A percentile compares a stretch with the other conserved stretches of the same genome.
Conservation (phyloP, 2,888 invertebrate genomes). For the Omphaloscelis lunosa region DNA sequence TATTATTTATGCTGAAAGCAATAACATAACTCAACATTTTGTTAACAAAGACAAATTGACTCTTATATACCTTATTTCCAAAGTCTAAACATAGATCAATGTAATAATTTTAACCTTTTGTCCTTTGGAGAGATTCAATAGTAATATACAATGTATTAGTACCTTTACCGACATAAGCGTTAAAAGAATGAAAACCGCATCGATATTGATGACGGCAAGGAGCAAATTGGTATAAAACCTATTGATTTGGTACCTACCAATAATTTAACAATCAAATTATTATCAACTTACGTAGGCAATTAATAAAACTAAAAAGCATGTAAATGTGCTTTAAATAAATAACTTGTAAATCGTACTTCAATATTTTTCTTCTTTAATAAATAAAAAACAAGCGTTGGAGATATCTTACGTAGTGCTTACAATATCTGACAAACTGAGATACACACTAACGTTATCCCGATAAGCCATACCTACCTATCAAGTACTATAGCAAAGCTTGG, state of each 20-base stretch:
- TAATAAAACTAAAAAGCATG: neutral
- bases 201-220: too few species aligned
- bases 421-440: neutral
- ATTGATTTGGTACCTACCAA: neutral
- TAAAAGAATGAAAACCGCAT: neutral
- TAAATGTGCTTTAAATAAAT: neutral
- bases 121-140: neutral
- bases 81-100: neutral
- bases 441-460: neutral
- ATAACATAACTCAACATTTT: slow-evolving; percentile 5
- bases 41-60: neutral
- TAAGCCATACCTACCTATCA: neutral
- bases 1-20: slow-evolving; percentile 14
- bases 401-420: neutral
- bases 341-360: neutral
- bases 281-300: neutral
- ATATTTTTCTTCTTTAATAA: neutral
- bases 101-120: neutral
- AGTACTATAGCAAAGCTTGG: slow-evolving; percentile 4
- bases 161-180: neutral
- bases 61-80: neutral
- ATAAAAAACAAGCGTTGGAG: neutral
- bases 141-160: too few species aligned
- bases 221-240: neutral
- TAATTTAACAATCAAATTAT: neutral